A percentile compares a stretch with the other conserved stretches of the same genome.
phyloP scores from a whole-genome alignment of 2,113 vertebrate species.

The Lophius piscatorius region DNA sequence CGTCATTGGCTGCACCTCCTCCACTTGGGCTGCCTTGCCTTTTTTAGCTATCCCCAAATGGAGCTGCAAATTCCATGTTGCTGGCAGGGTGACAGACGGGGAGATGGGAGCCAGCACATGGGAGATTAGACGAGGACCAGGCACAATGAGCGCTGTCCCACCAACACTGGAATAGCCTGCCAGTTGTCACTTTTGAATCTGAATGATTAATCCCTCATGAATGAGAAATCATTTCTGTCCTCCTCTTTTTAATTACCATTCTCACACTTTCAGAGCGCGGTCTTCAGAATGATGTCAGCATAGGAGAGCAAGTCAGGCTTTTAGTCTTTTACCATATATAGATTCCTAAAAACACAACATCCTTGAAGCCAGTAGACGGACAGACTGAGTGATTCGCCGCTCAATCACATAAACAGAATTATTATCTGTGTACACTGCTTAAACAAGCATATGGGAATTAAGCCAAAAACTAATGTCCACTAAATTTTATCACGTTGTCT shows the following conservation, averaged over 20 bases:
- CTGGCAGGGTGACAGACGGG: conserved; percentile 86
- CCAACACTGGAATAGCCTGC: conserved; percentile 39
- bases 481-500: too few species aligned
- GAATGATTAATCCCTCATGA: conserved; percentile 46
- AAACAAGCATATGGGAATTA: too few species aligned
- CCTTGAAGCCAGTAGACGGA: neutral
- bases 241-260: conserved; percentile 41
- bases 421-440: too few species aligned
- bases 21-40: conserved; percentile 92
- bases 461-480: too few species aligned
- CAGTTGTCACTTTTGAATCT: conserved; percentile 73
- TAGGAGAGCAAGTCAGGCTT: conserved; percentile 12
- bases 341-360: neutral
- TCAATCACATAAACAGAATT: too few species aligned
- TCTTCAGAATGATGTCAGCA: conserved; percentile 16
- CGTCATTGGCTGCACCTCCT: conserved; percentile 86
- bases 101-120: conserved; percentile 87
- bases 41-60: conserved; percentile 89
- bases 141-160: conserved; percentile 58
- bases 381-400: too few species aligned
- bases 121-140: conserved; percentile 78
- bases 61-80: conserved; percentile 86
- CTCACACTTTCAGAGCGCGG: neutral
- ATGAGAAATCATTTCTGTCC: conserved; percentile 51
- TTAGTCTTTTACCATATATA: conserved; percentile 35